Evolutionary conservation across 2,113 vertebrate genomes (phyloP), one percentile per base, ranked within the genome.

Genomic region (Neodon shergylaensis): DNA sequence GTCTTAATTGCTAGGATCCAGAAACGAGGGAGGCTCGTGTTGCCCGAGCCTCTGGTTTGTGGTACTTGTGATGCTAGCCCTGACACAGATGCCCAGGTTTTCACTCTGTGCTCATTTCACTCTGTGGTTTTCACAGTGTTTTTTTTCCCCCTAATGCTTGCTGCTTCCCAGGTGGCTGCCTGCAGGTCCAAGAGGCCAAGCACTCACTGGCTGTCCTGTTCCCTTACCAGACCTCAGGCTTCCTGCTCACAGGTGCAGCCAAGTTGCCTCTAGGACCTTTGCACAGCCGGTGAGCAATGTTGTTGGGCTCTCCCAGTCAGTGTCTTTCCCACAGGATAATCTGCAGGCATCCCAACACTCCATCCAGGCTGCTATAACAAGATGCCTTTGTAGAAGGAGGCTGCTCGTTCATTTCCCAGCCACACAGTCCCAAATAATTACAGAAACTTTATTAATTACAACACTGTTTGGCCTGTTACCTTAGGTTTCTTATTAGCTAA

Each of bases 161-260:
- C 47, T 42, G 10, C 11, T 65, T 72, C 17, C 24, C 17, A 3
- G 0, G 0, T 9, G 5, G 1, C 47, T 76, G 28, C 9, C 68
- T 52, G 13, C 36, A 82, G 73, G 17, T 17, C 39, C 42, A 12
- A n/a, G 36, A 68, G 47, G 39, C 19, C 22, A 74, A 12, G 36
- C 1, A 54, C 4, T 87, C 49, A n/a, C 13, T 14, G 36, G 36
- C 2, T 24, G 13, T 8, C 36, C 36, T 78, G 0, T 19, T 39
- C 22, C 31, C 44, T 76, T 58, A 70, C 36, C 8, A 77, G 72
- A n/a, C 28, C 61, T 39, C 10, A 74, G 21, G 3, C 31, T 52
- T 58, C 6, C 13, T 24, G 44, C 74, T 61, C 4, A 42, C 22
- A 49, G 39, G 9, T 74, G 4, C 33, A 33, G 9, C 11, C 26